These are phyloP conservation scores for Seriola quinqueradiata DNA, from an alignment of 2,113 vertebrate genomes.

Conservation along the genomic window DNA sequence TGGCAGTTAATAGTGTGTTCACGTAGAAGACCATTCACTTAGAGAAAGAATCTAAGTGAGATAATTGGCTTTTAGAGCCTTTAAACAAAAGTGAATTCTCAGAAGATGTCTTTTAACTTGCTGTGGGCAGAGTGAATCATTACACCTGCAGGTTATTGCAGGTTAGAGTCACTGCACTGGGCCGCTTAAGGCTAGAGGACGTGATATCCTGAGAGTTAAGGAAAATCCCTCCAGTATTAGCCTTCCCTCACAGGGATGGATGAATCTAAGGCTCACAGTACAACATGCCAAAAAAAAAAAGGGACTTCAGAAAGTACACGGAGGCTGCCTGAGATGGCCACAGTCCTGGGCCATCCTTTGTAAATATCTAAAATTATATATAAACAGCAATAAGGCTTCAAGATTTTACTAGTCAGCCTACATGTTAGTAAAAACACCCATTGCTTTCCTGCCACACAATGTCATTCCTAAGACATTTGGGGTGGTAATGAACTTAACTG, in stretches of 20 bases:
- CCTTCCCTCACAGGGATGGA: conserved; percentile 2
- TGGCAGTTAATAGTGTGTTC: neutral
- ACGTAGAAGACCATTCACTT: neutral
- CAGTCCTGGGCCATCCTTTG: neutral
- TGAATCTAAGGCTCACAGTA: conserved; percentile 3
- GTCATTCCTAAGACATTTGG: conserved; percentile 39
- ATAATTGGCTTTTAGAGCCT: conserved; percentile 17
- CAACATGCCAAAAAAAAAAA: conserved; percentile 7
- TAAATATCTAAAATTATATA: neutral
- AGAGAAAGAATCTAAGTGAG: neutral
- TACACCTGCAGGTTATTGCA: conserved; percentile 35
- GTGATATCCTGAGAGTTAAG: conserved; percentile 45
- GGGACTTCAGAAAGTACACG: neutral
- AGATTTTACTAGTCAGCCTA: conserved; percentile 3
- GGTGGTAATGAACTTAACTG: conserved; percentile 39
- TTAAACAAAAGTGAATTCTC: conserved; percentile 6
- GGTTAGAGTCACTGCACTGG: conserved; percentile 35
- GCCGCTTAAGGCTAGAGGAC: conserved; percentile 14
- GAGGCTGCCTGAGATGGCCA: neutral
- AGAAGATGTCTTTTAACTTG: conserved; percentile 11
- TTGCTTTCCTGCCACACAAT: conserved; percentile 43
- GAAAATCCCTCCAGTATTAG: conserved; percentile 49
- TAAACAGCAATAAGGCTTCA: neutral
- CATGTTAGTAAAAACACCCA: neutral
- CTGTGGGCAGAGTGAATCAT: conserved; percentile 28